Evolutionary conservation across 2,888 invertebrate genomes (phyloP), one percentile per base, ranked within the genome.

Genomic region (Apoderus coryli): DNA sequence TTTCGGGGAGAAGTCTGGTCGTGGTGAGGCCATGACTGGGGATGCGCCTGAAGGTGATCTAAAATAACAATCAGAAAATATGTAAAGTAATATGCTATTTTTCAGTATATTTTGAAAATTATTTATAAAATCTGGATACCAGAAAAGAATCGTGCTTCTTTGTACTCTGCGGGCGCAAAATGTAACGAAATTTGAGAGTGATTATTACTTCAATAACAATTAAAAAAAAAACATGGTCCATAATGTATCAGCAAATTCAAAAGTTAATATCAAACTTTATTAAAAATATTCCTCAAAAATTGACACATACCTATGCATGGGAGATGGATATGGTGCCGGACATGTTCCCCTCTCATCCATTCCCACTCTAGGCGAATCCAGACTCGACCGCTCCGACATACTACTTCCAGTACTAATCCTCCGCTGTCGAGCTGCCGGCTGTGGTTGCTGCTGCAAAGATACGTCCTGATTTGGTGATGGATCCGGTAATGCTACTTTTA

Each of bases 351-450:
- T 57, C 39, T 70, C 70, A 41, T 70, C 70, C 13, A 69, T 65
- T 16, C 68, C 68, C 25, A 69, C 62, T 22, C 77, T 63, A 1
- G 79, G 78, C 5, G 77, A 77, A 48, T 78, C 77, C 27, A 76
- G 67, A 48, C 76, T 10, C 25, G 16, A 36, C 33, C 78, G 63
- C 47, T 81, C 81, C 0, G 80, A 80, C 29, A 81, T 67, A 23
- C 79, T 80, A 48, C 80, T 81, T 5, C 81, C 81, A 0, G 80
- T 80, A 47, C 80, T 81, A 1, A 77, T 72, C 44, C 75, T 71
- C 22, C 82, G 61, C 43, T 74, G 75, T 10, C 77, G 62, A 3
- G 50, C 38, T 7, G 45, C 41, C 3, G 56, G 52, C 30, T 56
- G 56, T 3, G 53, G 52, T 38, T 47, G 51, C n/a, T n/a, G n/a